Base-by-base conservation (phyloP, 2,888 invertebrate species). In the Chesias legatella region DNA sequence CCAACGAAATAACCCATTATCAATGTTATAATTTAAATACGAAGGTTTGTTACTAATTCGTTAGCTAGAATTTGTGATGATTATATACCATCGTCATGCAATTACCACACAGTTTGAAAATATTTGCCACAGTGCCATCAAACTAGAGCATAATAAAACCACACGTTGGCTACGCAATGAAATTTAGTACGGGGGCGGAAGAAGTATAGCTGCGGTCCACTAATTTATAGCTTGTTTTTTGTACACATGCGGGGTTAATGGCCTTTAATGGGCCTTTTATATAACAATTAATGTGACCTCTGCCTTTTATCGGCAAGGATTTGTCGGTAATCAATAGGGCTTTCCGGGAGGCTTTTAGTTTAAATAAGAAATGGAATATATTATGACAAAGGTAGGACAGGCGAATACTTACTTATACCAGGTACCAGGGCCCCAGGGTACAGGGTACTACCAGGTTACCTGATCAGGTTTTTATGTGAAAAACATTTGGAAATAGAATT, bases 141-240 rank as follows among this genome's bases (percentile, higher is more conserved):
- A 48, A 33, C 39, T 47, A 42, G 33, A 32, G 30, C 37, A 42
- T 48, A 47, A 47, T 53, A 52, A 50, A 52, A 35, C 37, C 28
- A 36, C 38, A 32, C 24, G 53, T 58, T 62, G 60, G 60, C 56
- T 60, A 56, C 51, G 56, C 65, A 68, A 59, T 63, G 60, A 64
- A 69, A 71, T 73, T 67, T 67, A 71, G 54, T 62, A 60, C 42
- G 29, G 59, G 53, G 64, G 57, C 62, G 63, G 60, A 78, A 86
- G 86, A 86, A 63, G 67, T 67, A 85, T 79, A 61, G 75, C 58
- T 67, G 77, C 62, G 77, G 75, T 68, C 62, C 45, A 48, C 56
- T 73, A 74, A 86, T 86, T 84, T 86, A 86, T 83, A 52, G 66
- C 70, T 68, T 83, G 84, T 85, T 86, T 85, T 85, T 86, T 85